These are phyloP conservation scores for Drosophila littoralis DNA, from an alignment of 1,140 invertebrate genomes.

Conservation along the genomic window DNA sequence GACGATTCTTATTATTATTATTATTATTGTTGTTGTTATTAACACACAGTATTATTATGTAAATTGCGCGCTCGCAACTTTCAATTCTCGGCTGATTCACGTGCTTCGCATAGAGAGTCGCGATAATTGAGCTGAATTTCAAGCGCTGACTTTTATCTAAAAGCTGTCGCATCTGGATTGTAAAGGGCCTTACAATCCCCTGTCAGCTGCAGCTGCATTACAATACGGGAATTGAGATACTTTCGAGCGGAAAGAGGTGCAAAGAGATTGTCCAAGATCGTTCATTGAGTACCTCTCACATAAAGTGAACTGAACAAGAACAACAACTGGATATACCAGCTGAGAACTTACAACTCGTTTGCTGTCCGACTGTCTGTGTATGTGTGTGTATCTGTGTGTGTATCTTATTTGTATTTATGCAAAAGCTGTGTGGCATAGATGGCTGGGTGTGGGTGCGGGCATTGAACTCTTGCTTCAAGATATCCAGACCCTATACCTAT, in stretches of 20 bases:
- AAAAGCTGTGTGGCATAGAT: slow-evolving; percentile 21
- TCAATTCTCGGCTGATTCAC: neutral
- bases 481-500: neutral
- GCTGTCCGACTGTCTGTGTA: neutral
- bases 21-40: slow-evolving; percentile 1
- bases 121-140: neutral
- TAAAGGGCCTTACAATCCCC: neutral
- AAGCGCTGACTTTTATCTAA: neutral
- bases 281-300: neutral
- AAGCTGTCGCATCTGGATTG: neutral
- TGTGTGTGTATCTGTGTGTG: neutral
- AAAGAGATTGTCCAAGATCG: too few species aligned
- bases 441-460: slow-evolving; percentile 36
- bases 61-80: neutral
- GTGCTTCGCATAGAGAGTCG: neutral
- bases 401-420: slow-evolving; percentile 29
- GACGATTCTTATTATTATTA: neutral
- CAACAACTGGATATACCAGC: slow-evolving; percentile 63
- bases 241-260: neutral
- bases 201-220: neutral
- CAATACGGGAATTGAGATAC: neutral
- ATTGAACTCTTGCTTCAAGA: slow-evolving; percentile 51
- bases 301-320: neutral
- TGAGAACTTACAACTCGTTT: slow-evolving; percentile 58
- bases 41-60: slow-evolving; percentile 4